Evolutionary conservation across 2,113 vertebrate genomes (phyloP), one percentile per base, ranked within the genome.

Genomic region (Calidris pugnax): DNA sequence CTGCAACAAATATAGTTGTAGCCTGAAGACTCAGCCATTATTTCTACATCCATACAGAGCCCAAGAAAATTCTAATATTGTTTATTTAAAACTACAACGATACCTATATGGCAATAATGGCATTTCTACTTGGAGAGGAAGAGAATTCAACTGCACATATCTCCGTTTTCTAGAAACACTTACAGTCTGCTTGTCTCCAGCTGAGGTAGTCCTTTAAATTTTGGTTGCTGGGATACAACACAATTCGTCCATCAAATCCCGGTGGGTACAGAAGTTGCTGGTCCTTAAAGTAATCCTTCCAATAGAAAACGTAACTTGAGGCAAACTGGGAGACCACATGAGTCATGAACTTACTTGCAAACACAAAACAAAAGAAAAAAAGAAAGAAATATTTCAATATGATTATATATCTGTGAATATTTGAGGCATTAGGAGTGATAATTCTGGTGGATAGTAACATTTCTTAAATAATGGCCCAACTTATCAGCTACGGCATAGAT

Each of bases 181-280:
- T 98, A 99, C 99, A 99, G 87, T 99, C 99, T 43, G 99, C 99
- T 96, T 99, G 99, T 92, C 99, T 98, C 99, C 99, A 99, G 95
- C 99, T 99, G 85, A 99, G 98, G 95, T 99, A 99, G 96, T 99
- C 99, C 96, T 98, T 99, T 71, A 99, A 97, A 85, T 99, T 99
- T 75, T 97, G 98, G 95, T 99, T 99, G 97, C 97, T 99, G 62
- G 99, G 99, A 97, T 99, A 99, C 59, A 99, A 93, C 66, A 99
- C 98, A 10, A 99, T 99, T 72, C 99, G 98, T 56, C 99, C 99
- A 87, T 99, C 99, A 97, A 99, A 99, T 92, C 99, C 98, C 4
- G 99, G 99, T 0, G 99, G 99, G 91, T 99, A 99, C 64, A 98
- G 97, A 87, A 99, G 98, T 4, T 98, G 97, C 97, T 99, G 98